A percentile compares a stretch with the other conserved stretches of the same genome.
These are phyloP conservation scores for Drosophila funebris DNA, from an alignment of 1,140 invertebrate genomes.

Conservation along the genomic window DNA sequence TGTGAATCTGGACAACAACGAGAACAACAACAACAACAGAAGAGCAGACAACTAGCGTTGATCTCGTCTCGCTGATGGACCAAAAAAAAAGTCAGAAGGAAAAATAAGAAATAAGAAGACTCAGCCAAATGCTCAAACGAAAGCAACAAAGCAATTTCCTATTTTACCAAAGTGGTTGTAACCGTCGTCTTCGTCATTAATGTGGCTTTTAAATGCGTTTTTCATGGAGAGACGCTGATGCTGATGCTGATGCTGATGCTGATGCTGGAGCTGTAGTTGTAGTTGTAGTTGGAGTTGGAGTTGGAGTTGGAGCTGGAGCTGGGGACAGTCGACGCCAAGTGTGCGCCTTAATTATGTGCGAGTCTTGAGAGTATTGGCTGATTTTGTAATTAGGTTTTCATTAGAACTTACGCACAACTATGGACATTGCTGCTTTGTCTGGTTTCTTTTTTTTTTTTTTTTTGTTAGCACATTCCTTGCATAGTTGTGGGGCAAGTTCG, in stretches of 20 bases:
- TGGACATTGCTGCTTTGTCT: conserved; percentile 32
- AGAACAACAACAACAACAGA: neutral
- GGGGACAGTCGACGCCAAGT: conserved; percentile 51
- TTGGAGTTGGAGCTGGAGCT: no score
- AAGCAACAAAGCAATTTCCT: conserved; percentile 72
- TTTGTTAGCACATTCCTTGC: conserved; percentile 28
- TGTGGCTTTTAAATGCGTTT: conserved; percentile 81
- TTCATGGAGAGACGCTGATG: conserved; percentile 57
- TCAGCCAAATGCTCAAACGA: conserved; percentile 67
- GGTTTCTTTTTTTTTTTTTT: neutral
- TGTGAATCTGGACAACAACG: neutral
- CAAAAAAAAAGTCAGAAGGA: conserved; percentile 32
- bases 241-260: neutral
- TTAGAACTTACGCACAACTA: conserved; percentile 74
- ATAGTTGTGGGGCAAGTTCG: conserved; percentile 34
- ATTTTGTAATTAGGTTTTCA: conserved; percentile 82
- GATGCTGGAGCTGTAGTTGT: no score
- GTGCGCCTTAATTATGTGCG: conserved; percentile 79
- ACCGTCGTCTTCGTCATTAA: conserved; percentile 68
- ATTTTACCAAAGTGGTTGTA: conserved; percentile 81
- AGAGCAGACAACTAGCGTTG: conserved; percentile 42
- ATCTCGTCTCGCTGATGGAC: conserved; percentile 58
- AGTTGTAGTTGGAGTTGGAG: no score
- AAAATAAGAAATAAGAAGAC: conserved; percentile 3
- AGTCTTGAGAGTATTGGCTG: conserved; percentile 80